Conservation (phyloP, 2,113 vertebrate genomes). For the Psittacara wagleri region DNA sequence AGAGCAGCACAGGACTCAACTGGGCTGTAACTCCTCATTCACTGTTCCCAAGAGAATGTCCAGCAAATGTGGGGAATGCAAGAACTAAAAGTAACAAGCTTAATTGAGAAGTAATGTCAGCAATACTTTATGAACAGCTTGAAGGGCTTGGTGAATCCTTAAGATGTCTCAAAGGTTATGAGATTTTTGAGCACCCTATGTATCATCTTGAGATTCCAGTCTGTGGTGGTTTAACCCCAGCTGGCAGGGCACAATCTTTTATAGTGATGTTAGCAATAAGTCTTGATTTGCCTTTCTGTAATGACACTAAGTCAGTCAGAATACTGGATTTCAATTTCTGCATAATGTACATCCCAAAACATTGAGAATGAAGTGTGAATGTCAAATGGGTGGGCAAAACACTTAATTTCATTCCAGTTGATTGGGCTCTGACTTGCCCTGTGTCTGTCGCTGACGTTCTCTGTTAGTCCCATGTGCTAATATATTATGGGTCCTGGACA, state of each 20-base stretch:
- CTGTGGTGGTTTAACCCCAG: background rate
- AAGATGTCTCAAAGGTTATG: background rate
- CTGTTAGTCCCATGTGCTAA: fast-evolving
- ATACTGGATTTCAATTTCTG: background rate
- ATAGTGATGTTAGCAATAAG: background rate
- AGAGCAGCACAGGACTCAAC: background rate
- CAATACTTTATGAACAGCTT: background rate
- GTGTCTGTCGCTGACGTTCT: background rate
- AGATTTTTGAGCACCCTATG: background rate
- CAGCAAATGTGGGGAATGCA: background rate
- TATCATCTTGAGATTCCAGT: background rate
- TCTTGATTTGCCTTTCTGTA: background rate
- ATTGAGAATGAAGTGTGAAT: background rate
- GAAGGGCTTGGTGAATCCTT: background rate
- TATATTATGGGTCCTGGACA: background rate
- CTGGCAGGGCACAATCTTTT: background rate
- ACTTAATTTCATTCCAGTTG: background rate
- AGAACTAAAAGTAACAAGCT: background rate
- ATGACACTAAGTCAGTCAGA: background rate
- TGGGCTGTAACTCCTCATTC: background rate
- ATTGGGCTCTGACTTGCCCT: background rate
- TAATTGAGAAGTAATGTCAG: background rate
- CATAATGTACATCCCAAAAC: background rate
- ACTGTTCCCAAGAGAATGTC: background rate
- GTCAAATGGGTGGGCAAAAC: background rate